A percentile compares a stretch with the other conserved stretches of the same genome.
These are phyloP conservation scores for Carassius carassius DNA, from an alignment of 2,113 vertebrate species.

Conservation along the genomic window DNA sequence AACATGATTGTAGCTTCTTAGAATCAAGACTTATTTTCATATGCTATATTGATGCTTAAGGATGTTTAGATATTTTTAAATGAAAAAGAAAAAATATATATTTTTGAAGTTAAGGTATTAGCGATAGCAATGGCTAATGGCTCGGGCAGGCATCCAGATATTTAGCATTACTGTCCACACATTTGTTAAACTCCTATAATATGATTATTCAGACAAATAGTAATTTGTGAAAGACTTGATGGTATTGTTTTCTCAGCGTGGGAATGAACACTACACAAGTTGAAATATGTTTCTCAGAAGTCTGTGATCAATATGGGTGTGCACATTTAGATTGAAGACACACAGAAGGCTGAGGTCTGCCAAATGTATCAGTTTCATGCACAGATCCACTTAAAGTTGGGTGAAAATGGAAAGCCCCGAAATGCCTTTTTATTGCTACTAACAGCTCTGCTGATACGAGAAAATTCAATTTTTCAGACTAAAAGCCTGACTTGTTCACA, in stretches of 20 bases:
- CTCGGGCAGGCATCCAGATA: neutral
- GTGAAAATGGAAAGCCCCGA: slow-evolving; percentile 23
- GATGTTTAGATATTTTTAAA: neutral
- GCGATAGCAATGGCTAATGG: neutral
- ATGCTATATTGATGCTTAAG: neutral
- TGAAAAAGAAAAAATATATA: neutral
- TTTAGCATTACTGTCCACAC: neutral
- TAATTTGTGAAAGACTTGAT: neutral
- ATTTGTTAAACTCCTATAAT: neutral
- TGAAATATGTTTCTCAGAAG: neutral
- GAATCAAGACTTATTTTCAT: neutral
- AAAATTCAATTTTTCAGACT: neutral
- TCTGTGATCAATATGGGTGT: slow-evolving; percentile 15
- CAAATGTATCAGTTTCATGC: neutral
- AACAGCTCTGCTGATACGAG: neutral
- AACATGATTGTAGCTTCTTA: neutral
- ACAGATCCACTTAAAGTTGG: slow-evolving; percentile 6
- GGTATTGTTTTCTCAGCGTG: neutral
- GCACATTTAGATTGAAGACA: slow-evolving; percentile 16
- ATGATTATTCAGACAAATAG: slow-evolving; percentile 4
- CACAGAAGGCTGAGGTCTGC: neutral
- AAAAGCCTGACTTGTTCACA: neutral
- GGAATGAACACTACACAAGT: neutral
- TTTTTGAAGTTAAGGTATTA: neutral
- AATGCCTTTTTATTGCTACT: slow-evolving; percentile 27